Evolutionary conservation across 2,113 vertebrate species (phyloP).

Genomic region (Gallinago paraguaiae): DNA sequence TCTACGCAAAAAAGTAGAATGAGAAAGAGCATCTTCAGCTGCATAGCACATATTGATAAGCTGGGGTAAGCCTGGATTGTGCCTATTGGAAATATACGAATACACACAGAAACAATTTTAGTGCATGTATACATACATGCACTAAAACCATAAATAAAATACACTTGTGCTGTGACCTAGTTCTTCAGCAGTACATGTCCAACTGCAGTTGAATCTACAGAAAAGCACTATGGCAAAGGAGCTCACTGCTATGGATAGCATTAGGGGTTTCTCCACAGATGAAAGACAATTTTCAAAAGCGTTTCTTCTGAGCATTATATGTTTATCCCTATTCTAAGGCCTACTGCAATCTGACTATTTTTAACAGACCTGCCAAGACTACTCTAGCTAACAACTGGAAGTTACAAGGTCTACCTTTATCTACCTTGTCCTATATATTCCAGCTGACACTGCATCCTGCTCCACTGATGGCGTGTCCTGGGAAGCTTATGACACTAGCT

Average conservation of each 20-base stretch:
- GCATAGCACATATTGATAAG: not conserved
- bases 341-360: not conserved
- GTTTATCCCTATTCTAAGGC: not conserved
- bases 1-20: not conserved
- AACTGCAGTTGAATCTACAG: not conserved
- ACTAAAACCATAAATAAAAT: not conserved
- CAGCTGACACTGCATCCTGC: not conserved
- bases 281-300: not conserved
- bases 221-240: not conserved
- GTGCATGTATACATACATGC: no score
- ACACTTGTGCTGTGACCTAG: not conserved
- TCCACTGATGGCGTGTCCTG: not conserved
- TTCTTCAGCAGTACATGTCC: not conserved
- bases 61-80: not conserved
- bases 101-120: accelerated
- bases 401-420: not conserved
- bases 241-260: no score
- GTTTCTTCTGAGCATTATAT: not conserved
- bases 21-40: not conserved
- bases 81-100: accelerated
- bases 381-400: not conserved
- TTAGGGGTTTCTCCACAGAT: not conserved
- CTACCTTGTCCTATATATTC: not conserved
- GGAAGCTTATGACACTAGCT: not conserved
- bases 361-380: not conserved